phyloP scores from a whole-genome alignment of 1,140 invertebrate genomes.

The Ostrea denselamellosa region DNA sequence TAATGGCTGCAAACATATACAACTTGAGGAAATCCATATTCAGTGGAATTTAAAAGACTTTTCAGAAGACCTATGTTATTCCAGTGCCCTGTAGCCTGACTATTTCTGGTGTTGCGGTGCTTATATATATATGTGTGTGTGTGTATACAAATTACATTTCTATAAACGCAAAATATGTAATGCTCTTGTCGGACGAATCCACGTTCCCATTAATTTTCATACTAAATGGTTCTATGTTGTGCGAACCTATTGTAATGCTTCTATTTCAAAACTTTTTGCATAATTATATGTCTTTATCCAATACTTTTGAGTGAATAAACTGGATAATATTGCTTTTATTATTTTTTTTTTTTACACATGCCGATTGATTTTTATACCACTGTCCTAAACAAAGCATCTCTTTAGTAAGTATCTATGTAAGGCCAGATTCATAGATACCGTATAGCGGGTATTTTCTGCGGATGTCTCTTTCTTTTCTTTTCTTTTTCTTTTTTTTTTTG shows the following conservation, averaged over 20 bases:
- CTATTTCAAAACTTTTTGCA: background rate
- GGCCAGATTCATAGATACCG: too few species aligned
- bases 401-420: too few species aligned
- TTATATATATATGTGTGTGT: background rate
- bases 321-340: too few species aligned
- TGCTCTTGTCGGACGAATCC: background rate
- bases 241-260: too few species aligned
- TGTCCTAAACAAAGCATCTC: too few species aligned
- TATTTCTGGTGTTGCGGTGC: background rate
- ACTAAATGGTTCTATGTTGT: background rate
- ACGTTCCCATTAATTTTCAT: background rate
- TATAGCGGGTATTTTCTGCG: too few species aligned
- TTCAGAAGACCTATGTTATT: background rate
- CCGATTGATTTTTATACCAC: too few species aligned
- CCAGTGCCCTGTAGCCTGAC: background rate
- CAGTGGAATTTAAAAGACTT: background rate
- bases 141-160: constrained; percentile 18
- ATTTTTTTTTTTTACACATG: too few species aligned
- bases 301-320: too few species aligned
- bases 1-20: background rate
- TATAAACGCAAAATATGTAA: constrained; percentile 8
- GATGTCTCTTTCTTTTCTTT: too few species aligned
- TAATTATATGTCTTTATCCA: background rate
- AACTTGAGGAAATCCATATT: background rate
- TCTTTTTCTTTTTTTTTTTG: too few species aligned